A percentile compares a stretch with the other conserved stretches of the same genome.
Conservation (phyloP, 2,888 invertebrate species). For the Marronus borbonicus region DNA sequence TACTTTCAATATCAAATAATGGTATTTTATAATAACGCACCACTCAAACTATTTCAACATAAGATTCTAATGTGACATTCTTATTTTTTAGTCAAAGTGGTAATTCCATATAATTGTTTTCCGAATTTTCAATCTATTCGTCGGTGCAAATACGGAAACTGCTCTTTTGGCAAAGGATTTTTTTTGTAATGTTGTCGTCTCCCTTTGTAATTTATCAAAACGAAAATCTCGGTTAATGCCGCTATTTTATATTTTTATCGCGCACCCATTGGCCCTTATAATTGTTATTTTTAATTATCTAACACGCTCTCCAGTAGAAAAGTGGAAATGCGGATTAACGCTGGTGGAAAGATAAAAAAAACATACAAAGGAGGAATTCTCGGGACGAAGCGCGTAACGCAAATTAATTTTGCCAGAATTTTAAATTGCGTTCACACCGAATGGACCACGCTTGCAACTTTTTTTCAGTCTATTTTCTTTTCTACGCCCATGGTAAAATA, state of each 20-base stretch:
- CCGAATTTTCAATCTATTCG: no score
- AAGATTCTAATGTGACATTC: no score
- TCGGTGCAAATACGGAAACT: no score
- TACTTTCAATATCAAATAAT: no score
- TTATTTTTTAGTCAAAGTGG: no score
- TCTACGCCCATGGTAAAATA: neutral
- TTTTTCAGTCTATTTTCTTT: neutral
- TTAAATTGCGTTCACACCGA: neutral
- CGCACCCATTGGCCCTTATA: conserved; percentile 13
- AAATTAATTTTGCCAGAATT: conserved; percentile 21
- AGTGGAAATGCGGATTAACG: conserved; percentile 4
- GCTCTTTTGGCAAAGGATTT: neutral
- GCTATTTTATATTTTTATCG: neutral
- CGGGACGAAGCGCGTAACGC: neutral
- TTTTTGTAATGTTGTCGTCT: neutral
- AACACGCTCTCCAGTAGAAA: conserved; percentile 7
- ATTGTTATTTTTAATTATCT: conserved; percentile 39
- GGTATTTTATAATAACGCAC: no score
- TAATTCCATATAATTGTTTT: no score
- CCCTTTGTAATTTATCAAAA: conserved; percentile 5
- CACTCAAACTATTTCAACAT: no score
- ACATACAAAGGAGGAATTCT: conserved; percentile 13
- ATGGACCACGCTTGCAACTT: neutral
- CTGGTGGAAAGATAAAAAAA: neutral
- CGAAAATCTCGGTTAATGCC: conserved; percentile 18